Evolutionary conservation across 1,140 invertebrate species (phyloP).

Genomic region (Chymomyza costata): DNA sequence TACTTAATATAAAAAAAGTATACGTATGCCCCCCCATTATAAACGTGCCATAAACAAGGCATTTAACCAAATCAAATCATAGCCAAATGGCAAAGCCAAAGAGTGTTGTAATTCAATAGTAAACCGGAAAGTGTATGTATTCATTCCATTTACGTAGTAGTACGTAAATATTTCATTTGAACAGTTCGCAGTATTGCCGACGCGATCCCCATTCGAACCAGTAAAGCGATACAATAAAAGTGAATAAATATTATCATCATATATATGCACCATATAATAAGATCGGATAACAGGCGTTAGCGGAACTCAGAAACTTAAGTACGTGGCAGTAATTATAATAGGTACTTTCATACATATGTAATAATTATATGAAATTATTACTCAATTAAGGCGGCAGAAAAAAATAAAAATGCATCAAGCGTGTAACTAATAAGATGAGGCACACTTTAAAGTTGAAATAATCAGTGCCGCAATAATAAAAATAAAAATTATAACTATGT

Average conservation of each 20-base stretch:
- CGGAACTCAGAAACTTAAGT: too few relatives aligned
- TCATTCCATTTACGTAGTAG: conserved; percentile 1
- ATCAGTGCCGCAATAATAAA: too few relatives aligned
- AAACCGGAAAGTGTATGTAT: conserved; percentile 11
- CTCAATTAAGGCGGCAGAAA: conserved; percentile 49
- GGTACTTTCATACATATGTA: not conserved
- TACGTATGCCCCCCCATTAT: conserved; percentile 62
- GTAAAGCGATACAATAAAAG: too few relatives aligned
- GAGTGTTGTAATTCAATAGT: conserved; percentile 41
- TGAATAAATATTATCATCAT: conserved; percentile 9
- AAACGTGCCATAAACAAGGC: conserved; percentile 60
- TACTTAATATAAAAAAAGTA: conserved; percentile 25
- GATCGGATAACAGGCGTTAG: conserved; percentile 21
- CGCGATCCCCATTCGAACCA: conserved; percentile 18
- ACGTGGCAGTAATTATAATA: conserved; percentile 51
- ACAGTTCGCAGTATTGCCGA: conserved; percentile 22
- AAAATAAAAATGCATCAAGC: conserved; percentile 56
- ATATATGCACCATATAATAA: conserved; percentile 28
- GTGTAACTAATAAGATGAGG: conserved; percentile 56
- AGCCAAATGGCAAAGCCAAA: conserved; percentile 54
- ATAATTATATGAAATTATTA: conserved; percentile 72
- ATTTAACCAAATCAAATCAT: conserved; percentile 35
- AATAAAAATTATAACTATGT: too few relatives aligned
- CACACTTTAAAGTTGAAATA: too few relatives aligned
- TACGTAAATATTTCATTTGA: conserved; percentile 26